Conservation (phyloP, 2,113 vertebrate species). For the Prietella phreatophila region DNA sequence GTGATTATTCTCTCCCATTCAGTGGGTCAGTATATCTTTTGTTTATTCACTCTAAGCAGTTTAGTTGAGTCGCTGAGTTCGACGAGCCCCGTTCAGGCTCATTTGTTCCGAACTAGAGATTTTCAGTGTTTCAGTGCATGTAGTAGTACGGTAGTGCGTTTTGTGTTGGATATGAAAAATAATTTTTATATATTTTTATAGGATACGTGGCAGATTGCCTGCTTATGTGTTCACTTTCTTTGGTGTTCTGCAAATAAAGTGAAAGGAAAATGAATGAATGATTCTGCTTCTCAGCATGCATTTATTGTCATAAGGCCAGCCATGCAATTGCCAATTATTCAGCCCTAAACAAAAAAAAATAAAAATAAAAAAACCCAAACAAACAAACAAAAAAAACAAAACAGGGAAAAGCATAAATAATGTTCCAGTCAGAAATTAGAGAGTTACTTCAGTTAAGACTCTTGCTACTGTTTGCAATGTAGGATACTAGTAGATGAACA, state of each 20-base stretch:
- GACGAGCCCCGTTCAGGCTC: not conserved
- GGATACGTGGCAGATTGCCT: not conserved
- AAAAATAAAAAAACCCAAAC: too few relatives aligned
- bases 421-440: not conserved
- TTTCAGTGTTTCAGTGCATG: not conserved
- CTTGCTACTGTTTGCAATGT: not conserved
- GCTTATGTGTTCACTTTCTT: not conserved
- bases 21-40: not conserved
- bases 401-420: not conserved
- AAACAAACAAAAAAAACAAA: too few relatives aligned
- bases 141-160: not conserved
- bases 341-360: not conserved
- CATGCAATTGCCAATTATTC: not conserved
- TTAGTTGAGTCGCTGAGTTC: not conserved
- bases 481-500: not conserved
- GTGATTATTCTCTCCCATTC: too few relatives aligned
- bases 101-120: not conserved
- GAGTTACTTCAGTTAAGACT: not conserved
- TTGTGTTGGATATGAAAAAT: not conserved
- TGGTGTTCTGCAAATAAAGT: not conserved
- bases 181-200: constrained; percentile 1
- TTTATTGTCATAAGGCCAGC: not conserved
- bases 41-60: not conserved
- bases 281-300: not conserved
- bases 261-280: not conserved